These are phyloP conservation scores for Ashinkailepas kermadecensis DNA, from an alignment of 2,888 invertebrate species.

Conservation along the genomic window DNA sequence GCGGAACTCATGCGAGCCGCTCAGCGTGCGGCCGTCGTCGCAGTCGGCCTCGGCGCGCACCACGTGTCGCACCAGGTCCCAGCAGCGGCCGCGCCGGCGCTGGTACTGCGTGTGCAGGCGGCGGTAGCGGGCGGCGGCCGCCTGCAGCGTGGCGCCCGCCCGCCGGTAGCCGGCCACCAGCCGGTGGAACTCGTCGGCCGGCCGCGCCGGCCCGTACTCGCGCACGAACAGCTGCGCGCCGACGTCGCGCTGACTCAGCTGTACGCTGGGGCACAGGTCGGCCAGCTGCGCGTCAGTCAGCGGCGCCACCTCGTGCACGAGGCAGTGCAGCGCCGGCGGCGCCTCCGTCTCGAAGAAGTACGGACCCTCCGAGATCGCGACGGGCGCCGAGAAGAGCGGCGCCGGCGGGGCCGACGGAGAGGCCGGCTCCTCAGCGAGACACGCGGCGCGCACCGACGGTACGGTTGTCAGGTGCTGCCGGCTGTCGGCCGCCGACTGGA, in stretches of 20 bases:
- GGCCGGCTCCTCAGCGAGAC: background rate
- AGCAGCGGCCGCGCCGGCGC: background rate
- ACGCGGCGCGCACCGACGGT: background rate
- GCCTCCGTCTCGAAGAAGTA: constrained; percentile 7
- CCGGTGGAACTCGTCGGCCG: background rate
- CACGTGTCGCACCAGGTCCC: background rate
- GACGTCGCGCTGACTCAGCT: background rate
- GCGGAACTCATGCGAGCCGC: background rate
- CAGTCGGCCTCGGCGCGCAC: constrained; percentile 14
- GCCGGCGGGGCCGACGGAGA: background rate
- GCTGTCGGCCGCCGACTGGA: background rate
- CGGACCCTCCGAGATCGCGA: constrained; percentile 14
- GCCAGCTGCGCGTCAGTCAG: background rate
- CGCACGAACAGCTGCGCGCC: background rate
- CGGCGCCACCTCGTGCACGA: background rate
- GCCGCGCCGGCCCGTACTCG: background rate
- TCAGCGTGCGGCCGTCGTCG: constrained; percentile 5
- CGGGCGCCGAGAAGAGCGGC: background rate
- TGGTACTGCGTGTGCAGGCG: background rate
- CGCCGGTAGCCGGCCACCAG: background rate
- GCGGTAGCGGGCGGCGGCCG: too few relatives aligned
- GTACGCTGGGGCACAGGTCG: background rate
- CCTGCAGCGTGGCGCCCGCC: background rate
- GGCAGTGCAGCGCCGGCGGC: background rate
- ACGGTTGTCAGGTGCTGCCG: background rate